These are phyloP conservation scores for Epinotia ramella DNA, from an alignment of 2,888 invertebrate genomes.

Conservation along the genomic window DNA sequence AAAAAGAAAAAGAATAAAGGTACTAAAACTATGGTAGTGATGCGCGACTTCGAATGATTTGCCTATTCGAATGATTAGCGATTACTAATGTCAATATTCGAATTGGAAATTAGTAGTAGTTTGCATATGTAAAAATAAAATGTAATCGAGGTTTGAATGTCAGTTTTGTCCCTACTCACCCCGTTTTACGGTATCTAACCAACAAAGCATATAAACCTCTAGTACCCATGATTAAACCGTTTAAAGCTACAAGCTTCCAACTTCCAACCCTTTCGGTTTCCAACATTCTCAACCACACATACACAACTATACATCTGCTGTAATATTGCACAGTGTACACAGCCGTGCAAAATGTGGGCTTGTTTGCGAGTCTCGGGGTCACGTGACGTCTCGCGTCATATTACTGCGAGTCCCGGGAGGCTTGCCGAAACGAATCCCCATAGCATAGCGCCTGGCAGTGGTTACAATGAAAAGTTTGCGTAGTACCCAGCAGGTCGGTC, in stretches of 20 bases:
- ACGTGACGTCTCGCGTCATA: constrained; percentile 40
- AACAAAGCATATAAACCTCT: not conserved
- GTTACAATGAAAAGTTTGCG: constrained; percentile 5
- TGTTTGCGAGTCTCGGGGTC: constrained; percentile 28
- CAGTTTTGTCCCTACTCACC: too few relatives aligned
- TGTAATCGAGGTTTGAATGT: too few relatives aligned
- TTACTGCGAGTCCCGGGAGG: constrained; percentile 37
- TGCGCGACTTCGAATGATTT: too few relatives aligned
- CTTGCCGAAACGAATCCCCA: constrained; percentile 2
- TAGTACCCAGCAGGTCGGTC: not conserved
- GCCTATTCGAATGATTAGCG: too few relatives aligned
- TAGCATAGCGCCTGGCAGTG: constrained; percentile 9
- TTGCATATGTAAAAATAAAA: too few relatives aligned
- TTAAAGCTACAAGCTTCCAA: too few relatives aligned
- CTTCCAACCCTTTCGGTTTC: not conserved
- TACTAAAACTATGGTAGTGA: too few relatives aligned
- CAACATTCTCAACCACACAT: not conserved
- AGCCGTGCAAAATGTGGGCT: not conserved
- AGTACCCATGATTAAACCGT: not conserved
- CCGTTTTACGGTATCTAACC: too few relatives aligned
- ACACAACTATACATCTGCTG: not conserved
- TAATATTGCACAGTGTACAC: not conserved
- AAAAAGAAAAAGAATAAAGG: too few relatives aligned
- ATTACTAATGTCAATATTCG: too few relatives aligned
- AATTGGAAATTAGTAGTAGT: too few relatives aligned